Evolutionary conservation across 2,797 vertebrate species (phyloP).

Genomic region (Anas capensis): DNA sequence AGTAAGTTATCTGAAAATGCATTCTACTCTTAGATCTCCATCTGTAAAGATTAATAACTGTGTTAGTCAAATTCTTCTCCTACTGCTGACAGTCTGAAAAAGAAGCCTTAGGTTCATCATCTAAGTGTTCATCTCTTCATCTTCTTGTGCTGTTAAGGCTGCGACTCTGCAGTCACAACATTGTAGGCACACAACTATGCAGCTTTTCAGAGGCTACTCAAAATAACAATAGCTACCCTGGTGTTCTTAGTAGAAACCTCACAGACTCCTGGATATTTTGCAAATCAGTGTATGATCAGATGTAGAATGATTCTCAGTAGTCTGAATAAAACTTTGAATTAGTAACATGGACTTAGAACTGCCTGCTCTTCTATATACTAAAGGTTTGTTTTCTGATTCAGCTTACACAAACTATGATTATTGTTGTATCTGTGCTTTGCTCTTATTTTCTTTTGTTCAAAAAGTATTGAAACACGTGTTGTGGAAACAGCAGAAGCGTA

Average conservation of each 20-base stretch:
- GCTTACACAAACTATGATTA: background rate
- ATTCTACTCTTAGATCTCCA: background rate
- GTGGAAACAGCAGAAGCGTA: background rate
- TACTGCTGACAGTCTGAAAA: background rate
- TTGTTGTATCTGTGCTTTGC: background rate
- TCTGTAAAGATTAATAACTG: background rate
- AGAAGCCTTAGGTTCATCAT: background rate
- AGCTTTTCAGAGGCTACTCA: background rate
- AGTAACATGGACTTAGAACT: background rate
- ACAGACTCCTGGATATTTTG: background rate
- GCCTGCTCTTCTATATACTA: background rate
- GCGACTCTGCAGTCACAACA: background rate
- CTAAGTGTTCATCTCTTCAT: background rate
- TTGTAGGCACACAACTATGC: background rate
- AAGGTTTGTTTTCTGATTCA: background rate
- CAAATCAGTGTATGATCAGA: background rate
- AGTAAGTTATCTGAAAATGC: background rate
- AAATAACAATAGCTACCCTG: background rate
- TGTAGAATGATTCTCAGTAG: background rate
- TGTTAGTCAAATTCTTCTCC: background rate
- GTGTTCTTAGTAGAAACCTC: background rate
- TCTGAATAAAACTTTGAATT: background rate
- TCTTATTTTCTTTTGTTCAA: background rate
- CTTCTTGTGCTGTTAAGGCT: background rate
- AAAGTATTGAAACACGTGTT: background rate